A percentile compares a stretch with the other conserved stretches of the same genome.
phyloP scores from a whole-genome alignment of 1,140 invertebrate genomes.

The Brachionus koreanus region DNA sequence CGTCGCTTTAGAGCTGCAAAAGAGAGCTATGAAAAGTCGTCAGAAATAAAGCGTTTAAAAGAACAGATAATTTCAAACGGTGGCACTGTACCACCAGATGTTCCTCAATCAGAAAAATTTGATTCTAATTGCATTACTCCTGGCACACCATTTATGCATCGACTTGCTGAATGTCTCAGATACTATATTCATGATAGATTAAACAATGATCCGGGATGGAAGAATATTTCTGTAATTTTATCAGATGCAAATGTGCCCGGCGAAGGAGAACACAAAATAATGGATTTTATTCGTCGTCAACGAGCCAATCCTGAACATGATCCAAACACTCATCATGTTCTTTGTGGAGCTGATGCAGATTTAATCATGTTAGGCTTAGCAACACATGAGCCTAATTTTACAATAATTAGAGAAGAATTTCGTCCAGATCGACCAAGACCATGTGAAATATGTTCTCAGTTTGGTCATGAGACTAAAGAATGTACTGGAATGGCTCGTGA shows the following conservation, averaged over 20 bases:
- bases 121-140: slow-evolving; percentile 99
- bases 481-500: slow-evolving; percentile 70
- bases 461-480: slow-evolving; percentile 92
- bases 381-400: slow-evolving; percentile 97
- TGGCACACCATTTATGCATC: slow-evolving; percentile 95
- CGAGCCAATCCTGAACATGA: slow-evolving; percentile 91
- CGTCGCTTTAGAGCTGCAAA: slow-evolving; percentile 92
- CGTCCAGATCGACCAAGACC: slow-evolving; percentile 91
- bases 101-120: slow-evolving; percentile 80
- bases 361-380: slow-evolving; percentile 95
- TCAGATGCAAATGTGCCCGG: slow-evolving; percentile 98
- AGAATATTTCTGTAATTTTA: slow-evolving; percentile 83
- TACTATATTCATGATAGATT: slow-evolving; percentile 92
- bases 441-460: slow-evolving; percentile 91
- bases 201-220: slow-evolving; percentile 93
- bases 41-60: slow-evolving; percentile 72
- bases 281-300: slow-evolving; percentile 96
- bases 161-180: slow-evolving; percentile 84
- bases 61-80: slow-evolving; percentile 67
- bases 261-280: slow-evolving; percentile 98
- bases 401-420: slow-evolving; percentile 85
- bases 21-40: slow-evolving; percentile 81
- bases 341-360: slow-evolving; percentile 86
- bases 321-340: slow-evolving; percentile 91
- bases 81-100: slow-evolving; percentile 74